phyloP scores from a whole-genome alignment of 2,797 vertebrate genomes.

The Myotis findleyi region DNA sequence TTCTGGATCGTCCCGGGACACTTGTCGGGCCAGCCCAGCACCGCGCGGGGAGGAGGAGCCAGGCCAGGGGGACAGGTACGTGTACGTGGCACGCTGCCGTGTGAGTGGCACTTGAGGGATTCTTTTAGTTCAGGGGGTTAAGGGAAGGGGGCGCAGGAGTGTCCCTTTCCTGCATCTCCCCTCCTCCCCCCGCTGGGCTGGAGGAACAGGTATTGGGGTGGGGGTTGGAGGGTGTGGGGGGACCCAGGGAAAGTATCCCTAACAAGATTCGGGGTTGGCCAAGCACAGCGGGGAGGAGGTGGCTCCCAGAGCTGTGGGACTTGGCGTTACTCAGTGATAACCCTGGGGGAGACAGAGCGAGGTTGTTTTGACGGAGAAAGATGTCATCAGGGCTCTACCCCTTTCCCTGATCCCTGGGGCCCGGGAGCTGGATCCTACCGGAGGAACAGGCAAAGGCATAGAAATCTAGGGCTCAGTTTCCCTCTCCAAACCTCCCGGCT shows the following conservation, averaged over 20 bases:
- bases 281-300: not conserved
- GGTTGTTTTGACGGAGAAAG: conserved; percentile 63
- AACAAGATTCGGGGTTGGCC: not conserved
- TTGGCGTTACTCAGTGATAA: not conserved
- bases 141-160: not conserved
- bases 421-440: not conserved
- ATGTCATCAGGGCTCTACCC: conserved; percentile 13
- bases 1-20: not conserved
- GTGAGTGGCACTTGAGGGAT: not conserved
- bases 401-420: not conserved
- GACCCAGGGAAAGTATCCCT: not conserved
- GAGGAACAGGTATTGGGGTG: not conserved
- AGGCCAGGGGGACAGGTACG: conserved; percentile 45
- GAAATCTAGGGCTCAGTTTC: conserved; percentile 10
- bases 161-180: not conserved
- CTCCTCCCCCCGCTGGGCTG: not conserved
- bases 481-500: not conserved
- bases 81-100: not conserved
- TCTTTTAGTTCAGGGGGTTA: not conserved
- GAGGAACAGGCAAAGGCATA: not conserved
- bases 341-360: not conserved
- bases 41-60: not conserved
- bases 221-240: not conserved
- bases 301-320: not conserved
- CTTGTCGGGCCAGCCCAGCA: not conserved